Conservation (phyloP, 2,888 invertebrate species). For the Brassicogethes aeneus region DNA sequence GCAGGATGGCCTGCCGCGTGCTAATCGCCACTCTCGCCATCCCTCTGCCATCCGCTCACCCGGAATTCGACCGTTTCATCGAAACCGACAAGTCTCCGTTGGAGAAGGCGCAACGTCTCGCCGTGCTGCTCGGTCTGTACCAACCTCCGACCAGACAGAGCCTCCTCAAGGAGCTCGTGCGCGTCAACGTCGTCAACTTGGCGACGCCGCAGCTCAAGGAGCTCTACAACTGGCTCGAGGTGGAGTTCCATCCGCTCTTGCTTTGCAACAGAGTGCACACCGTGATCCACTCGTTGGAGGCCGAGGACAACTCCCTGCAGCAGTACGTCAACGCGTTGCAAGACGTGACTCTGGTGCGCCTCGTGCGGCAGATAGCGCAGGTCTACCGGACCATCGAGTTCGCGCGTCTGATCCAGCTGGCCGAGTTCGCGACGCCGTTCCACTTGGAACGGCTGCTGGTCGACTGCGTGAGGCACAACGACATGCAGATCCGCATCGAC, state of each 20-base stretch:
- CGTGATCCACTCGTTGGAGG: constrained; percentile 66
- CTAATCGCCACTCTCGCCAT: constrained; percentile 91
- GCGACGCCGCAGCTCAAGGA: constrained; percentile 84
- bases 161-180: constrained; percentile 76
- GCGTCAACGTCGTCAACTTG: constrained; percentile 77
- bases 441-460: constrained; percentile 89
- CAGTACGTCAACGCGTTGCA: constrained; percentile 85
- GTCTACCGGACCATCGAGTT: constrained; percentile 94
- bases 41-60: constrained; percentile 88
- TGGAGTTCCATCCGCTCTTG: constrained; percentile 91
- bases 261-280: constrained; percentile 75
- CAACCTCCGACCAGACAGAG: constrained; percentile 86
- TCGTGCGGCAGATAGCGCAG: constrained; percentile 77
- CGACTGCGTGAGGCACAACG: constrained; percentile 89
- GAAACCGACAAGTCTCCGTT: constrained; percentile 96
- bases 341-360: constrained; percentile 84
- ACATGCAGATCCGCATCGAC: constrained; percentile 87
- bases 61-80: constrained; percentile 93
- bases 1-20: constrained; percentile 96
- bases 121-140: constrained; percentile 76
- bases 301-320: constrained; percentile 60
- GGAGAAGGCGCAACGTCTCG: constrained; percentile 89
- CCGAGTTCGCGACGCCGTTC: constrained; percentile 79
- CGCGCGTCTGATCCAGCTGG: constrained; percentile 70
- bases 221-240: constrained; percentile 85